phyloP scores from a whole-genome alignment of 1,140 invertebrate genomes.

The Brachystomella parvula region DNA sequence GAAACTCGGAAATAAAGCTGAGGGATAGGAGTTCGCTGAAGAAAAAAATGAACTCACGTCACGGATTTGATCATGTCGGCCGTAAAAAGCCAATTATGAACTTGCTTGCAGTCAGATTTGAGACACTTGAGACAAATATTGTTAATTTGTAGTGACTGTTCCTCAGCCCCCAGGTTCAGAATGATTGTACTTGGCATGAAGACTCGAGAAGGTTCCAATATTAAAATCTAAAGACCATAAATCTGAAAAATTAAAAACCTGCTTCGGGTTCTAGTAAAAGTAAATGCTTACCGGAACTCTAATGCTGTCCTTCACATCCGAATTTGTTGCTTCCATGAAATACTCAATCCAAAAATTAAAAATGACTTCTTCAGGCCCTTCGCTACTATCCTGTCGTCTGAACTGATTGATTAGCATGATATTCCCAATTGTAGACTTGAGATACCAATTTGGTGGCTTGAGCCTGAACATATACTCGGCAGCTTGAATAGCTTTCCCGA shows the following conservation, averaged over 20 bases:
- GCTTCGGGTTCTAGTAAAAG: constrained; percentile 13
- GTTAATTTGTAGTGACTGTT: constrained; percentile 78
- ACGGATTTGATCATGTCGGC: constrained; percentile 87
- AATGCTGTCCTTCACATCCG: constrained; percentile 66
- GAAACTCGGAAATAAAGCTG: constrained; percentile 39
- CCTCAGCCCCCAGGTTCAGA: constrained; percentile 84
- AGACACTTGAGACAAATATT: constrained; percentile 73
- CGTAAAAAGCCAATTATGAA: constrained; percentile 89
- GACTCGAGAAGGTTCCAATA: constrained; percentile 86
- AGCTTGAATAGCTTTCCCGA: constrained; percentile 87
- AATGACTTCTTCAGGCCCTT: constrained; percentile 66
- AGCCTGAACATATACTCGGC: constrained; percentile 98
- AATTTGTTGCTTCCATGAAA: constrained; percentile 86
- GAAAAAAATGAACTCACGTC: constrained; percentile 46
- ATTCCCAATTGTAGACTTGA: constrained; percentile 97
- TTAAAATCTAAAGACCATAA: constrained; percentile 56
- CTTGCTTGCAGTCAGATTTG: constrained; percentile 65
- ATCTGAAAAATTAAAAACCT: constrained; percentile 18
- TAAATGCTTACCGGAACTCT: constrained; percentile 69
- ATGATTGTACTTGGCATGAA: constrained; percentile 92
- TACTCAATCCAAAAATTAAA: constrained; percentile 99
- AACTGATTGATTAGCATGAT: constrained; percentile 91
- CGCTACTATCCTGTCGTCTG: constrained; percentile 61
- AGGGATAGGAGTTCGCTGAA: constrained; percentile 3
- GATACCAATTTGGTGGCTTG: constrained; percentile 97